Evolutionary conservation across 2,888 invertebrate genomes (phyloP).

Genomic region (Rhogogaster chlorosoma): DNA sequence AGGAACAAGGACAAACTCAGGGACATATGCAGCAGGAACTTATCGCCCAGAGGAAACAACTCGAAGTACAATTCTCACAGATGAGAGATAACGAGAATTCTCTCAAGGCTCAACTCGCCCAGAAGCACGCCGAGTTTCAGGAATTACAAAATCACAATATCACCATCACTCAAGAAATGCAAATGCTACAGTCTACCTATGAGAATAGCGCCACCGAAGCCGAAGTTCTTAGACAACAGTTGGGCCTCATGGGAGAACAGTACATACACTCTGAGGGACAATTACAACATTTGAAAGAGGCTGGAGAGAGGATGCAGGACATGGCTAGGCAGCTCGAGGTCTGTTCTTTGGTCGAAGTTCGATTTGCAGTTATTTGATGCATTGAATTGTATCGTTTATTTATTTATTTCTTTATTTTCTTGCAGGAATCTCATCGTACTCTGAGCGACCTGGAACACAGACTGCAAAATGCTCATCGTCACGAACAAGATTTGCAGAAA

Average conservation of each 20-base stretch:
- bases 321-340: conserved; percentile 80
- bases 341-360: conserved; percentile 47
- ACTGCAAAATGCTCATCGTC: conserved; percentile 78
- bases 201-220: conserved; percentile 72
- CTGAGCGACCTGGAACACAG: conserved; percentile 81
- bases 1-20: conserved; percentile 79
- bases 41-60: conserved; percentile 83
- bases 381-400: neutral
- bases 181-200: conserved; percentile 69
- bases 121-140: conserved; percentile 79
- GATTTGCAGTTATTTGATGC: neutral
- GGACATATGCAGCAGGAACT: conserved; percentile 78
- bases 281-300: conserved; percentile 77
- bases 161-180: conserved; percentile 68
- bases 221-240: conserved; percentile 70
- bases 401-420: neutral
- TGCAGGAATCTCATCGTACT: conserved; percentile 80
- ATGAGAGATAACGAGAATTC: conserved; percentile 80
- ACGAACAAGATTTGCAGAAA: conserved; percentile 81
- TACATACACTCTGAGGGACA: conserved; percentile 72
- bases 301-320: conserved; percentile 80
- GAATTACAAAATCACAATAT: conserved; percentile 73
- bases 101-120: conserved; percentile 74
- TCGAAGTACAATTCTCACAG: conserved; percentile 84
- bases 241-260: conserved; percentile 72